These are phyloP conservation scores for Dolichopus griseipennis DNA, from an alignment of 2,888 invertebrate species.

Conservation along the genomic window DNA sequence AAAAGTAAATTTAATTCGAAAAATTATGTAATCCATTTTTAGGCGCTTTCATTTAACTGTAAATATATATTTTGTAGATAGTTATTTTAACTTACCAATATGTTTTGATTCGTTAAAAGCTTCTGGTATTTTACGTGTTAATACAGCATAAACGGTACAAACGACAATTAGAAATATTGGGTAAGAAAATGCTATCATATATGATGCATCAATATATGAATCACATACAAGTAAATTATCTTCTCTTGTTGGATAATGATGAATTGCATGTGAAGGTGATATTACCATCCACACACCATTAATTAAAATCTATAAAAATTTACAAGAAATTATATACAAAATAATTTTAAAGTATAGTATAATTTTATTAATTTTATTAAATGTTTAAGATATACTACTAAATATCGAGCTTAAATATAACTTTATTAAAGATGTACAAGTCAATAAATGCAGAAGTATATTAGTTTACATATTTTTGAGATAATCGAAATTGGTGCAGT, in stretches of 20 bases:
- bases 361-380: too few relatives aligned
- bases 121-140: conserved; percentile 94
- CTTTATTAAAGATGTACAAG: too few relatives aligned
- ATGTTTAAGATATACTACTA: too few relatives aligned
- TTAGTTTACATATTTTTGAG: too few relatives aligned
- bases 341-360: too few relatives aligned
- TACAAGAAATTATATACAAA: neutral
- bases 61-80: too few relatives aligned
- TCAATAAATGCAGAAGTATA: too few relatives aligned
- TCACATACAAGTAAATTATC: conserved; percentile 90
- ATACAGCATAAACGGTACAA: conserved; percentile 92
- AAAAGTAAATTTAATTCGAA: too few relatives aligned
- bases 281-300: conserved; percentile 89
- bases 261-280: conserved; percentile 79
- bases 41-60: too few relatives aligned
- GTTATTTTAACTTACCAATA: conserved; percentile 61
- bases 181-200: conserved; percentile 90
- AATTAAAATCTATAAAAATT: conserved; percentile 59
- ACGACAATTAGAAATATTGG: conserved; percentile 82
- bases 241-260: conserved; percentile 83
- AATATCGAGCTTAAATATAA: too few relatives aligned
- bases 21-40: too few relatives aligned
- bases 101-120: conserved; percentile 98
- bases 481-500: too few relatives aligned
- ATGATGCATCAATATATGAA: conserved; percentile 84